phyloP scores from a whole-genome alignment of 2,888 invertebrate genomes.

The Tetragnatha montana region DNA sequence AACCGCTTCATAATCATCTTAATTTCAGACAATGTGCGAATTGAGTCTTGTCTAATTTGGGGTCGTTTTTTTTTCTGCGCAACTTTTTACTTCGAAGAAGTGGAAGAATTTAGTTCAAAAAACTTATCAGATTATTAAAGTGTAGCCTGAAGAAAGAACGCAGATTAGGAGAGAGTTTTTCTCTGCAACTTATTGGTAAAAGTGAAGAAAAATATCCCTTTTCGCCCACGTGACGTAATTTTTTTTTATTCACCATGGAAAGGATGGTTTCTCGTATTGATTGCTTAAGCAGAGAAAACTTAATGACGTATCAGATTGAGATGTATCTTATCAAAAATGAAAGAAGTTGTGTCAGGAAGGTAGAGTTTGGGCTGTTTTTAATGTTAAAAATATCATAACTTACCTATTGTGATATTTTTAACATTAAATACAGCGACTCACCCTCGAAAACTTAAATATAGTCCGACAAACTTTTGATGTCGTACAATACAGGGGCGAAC shows the following conservation, averaged over 20 bases:
- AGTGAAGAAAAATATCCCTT: not conserved
- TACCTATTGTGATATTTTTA: too few species aligned
- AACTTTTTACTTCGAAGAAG: not conserved
- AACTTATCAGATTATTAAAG: not conserved
- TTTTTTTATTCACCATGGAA: not conserved
- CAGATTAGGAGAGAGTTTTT: slow-evolving; percentile 5
- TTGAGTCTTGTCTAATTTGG: slow-evolving; percentile 44
- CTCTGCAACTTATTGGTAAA: slow-evolving; percentile 20
- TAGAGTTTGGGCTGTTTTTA: slow-evolving; percentile 30
- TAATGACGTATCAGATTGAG: slow-evolving; percentile 56
- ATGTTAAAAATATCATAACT: too few species aligned
- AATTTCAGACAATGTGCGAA: slow-evolving; percentile 54
- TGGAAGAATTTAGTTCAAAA: slow-evolving; percentile 9
- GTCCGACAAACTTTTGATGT: too few species aligned
- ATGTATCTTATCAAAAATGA: not conserved
- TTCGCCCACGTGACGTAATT: not conserved
- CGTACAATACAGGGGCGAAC: too few species aligned
- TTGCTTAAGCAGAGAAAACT: slow-evolving; percentile 17
- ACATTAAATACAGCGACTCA: too few species aligned
- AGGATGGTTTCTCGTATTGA: not conserved
- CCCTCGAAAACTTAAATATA: too few species aligned
- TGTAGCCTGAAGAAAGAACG: not conserved
- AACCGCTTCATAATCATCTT: slow-evolving; percentile 60
- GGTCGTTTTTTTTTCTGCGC: slow-evolving; percentile 28
- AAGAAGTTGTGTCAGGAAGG: slow-evolving; percentile 64